Evolutionary conservation across 2,113 vertebrate genomes (phyloP), one percentile per base, ranked within the genome.

Genomic region (Noctilio leporinus): DNA sequence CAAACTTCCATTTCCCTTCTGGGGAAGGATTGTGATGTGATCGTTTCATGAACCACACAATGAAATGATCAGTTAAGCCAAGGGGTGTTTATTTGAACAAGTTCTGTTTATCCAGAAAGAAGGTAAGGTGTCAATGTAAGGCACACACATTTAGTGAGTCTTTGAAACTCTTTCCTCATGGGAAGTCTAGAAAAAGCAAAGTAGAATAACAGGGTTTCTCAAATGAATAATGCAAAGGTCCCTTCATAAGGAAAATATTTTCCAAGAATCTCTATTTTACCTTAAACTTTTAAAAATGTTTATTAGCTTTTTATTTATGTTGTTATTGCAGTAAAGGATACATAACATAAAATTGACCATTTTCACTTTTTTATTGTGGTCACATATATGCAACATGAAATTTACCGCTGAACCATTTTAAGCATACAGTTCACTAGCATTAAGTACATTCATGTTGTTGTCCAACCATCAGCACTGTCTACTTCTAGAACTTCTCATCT

Each of bases 1-100:
- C 80, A 91, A 70, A 91, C 64, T 89, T 93, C 94, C 64, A 75
- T 95, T 96, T 96, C 82, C 65, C 53, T 75, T 59, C 16, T n/a
- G 47, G 14, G 67, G 82, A 82, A 28, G 86, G 77, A 75, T 28
- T 86, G n/a, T 72, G 55, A 70, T 87, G 78, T 96, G 78, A 89
- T 89, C 75, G 86, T 91, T 93, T 95, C 73, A 67, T 38, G 92
- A 95, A 80, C 49, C 57, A 70, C 84, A 72, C 26, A 26, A 8
- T 76, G 65, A 76, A 93, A 59, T 33, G 70, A 91, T 38, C 75
- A 59, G 86, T 82, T 78, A 87, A 86, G 75, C 40, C 55, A 51
- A 57, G 90, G 59, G 40, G n/a, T 43, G 43, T 97, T 65, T 24
- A 53, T 81, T 84, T 90, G 88, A 95, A 65, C 28, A 91, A 75